Percentiles rank a stretch among this genome's conserved stretches.
phyloP scores from a whole-genome alignment of 2,113 vertebrate genomes.

The Lontra canadensis region DNA sequence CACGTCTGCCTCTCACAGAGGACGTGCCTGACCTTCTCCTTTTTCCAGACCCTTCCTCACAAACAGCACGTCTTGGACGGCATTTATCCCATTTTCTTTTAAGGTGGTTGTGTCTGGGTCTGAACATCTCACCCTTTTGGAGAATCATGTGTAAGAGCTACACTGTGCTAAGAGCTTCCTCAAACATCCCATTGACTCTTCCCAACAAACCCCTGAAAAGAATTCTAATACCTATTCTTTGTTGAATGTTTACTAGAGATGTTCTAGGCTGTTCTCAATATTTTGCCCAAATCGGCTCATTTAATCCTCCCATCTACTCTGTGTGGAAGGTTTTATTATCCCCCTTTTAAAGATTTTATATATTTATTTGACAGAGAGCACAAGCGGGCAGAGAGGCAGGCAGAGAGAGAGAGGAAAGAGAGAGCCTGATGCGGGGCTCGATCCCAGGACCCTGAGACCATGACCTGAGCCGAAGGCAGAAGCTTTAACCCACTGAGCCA shows the following conservation, averaged over 20 bases:
- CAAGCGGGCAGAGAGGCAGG: too few relatives aligned
- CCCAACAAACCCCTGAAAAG: not conserved
- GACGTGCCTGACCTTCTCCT: not conserved
- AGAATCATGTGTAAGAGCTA: not conserved
- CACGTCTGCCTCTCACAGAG: not conserved
- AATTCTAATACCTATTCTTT: not conserved
- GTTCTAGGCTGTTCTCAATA: not conserved
- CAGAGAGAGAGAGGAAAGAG: too few relatives aligned
- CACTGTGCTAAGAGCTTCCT: not conserved
- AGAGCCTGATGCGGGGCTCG: too few relatives aligned
- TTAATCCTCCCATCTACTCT: not conserved
- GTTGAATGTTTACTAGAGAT: not conserved
- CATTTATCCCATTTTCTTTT: not conserved
- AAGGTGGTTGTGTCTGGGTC: not conserved
- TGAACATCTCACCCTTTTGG: not conserved
- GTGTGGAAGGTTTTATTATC: not conserved
- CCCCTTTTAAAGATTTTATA: not conserved
- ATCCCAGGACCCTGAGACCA: too few relatives aligned
- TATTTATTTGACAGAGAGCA: too few relatives aligned
- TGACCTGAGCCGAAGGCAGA: too few relatives aligned
- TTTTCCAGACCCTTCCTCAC: not conserved
- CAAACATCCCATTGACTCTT: not conserved
- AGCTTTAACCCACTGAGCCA: too few relatives aligned
- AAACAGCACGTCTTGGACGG: accelerated
- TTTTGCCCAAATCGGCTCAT: not conserved